Percentiles rank a stretch among this genome's conserved stretches.
Evolutionary conservation across 2,113 vertebrate genomes (phyloP).

Genomic region (Apaloderma vittatum): DNA sequence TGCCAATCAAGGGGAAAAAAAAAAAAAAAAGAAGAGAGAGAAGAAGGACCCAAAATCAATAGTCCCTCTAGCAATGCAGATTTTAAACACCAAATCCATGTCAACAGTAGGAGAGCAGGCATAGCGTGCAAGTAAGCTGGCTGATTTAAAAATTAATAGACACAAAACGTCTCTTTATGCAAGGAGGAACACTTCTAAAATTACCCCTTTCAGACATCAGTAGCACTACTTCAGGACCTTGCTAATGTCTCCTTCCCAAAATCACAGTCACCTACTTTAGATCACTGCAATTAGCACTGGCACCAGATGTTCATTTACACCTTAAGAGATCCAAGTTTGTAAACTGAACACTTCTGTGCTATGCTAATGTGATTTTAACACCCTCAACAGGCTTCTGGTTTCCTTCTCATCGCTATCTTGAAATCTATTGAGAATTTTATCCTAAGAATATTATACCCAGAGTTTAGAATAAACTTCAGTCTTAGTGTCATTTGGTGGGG

Average conservation of each 20-base stretch:
- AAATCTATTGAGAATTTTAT: background rate
- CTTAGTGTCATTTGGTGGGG: background rate
- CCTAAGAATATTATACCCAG: background rate
- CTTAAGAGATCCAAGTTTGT: conserved; percentile 41
- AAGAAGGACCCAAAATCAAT: background rate
- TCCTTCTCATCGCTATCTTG: background rate
- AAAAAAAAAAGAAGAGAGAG: background rate
- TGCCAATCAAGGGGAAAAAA: background rate
- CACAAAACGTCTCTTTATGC: background rate
- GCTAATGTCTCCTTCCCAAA: conserved; percentile 38
- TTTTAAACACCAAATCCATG: background rate
- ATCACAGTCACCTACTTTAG: conserved; percentile 48
- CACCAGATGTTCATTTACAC: conserved; percentile 74
- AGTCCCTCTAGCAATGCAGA: background rate
- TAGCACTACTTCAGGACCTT: background rate
- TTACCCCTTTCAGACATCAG: conserved; percentile 35
- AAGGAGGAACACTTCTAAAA: conserved; percentile 49
- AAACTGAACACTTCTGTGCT: conserved; percentile 33
- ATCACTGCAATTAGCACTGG: conserved; percentile 58
- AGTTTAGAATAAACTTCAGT: background rate
- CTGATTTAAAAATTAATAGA: conserved; percentile 38
- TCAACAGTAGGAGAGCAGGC: background rate
- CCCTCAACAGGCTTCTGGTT: conserved; percentile 12
- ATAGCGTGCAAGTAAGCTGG: background rate
- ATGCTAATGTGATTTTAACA: conserved; percentile 55